Conservation (phyloP, 2,797 vertebrate genomes). For the Eidolon dupreanum region DNA sequence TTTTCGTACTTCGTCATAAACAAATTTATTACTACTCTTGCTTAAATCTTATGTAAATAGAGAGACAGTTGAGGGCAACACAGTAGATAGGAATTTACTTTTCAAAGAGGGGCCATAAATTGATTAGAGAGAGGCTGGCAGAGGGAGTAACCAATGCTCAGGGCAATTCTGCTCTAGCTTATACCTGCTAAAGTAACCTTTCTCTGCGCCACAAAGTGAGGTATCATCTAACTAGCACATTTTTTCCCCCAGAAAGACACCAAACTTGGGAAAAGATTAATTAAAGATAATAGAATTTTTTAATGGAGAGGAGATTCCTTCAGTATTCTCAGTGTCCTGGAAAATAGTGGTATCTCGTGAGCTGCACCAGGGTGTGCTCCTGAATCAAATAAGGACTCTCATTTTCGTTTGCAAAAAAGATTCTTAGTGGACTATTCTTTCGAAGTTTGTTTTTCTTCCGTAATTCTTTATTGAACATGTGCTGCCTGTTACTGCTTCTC, state of each 20-base stretch:
- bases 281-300: background rate
- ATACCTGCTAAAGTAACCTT: background rate
- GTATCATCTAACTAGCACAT: background rate
- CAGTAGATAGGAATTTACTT: background rate
- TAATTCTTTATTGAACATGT: background rate
- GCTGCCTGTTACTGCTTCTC: background rate
- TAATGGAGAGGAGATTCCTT: background rate
- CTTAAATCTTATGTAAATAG: background rate
- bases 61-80: background rate
- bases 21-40: background rate
- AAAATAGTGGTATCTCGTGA: background rate
- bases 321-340: background rate
- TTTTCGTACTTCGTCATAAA: fast-evolving
- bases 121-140: background rate
- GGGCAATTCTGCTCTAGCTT: background rate
- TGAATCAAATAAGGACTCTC: background rate
- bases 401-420: background rate
- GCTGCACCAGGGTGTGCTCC: background rate
- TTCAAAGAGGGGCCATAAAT: background rate
- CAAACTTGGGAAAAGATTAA: background rate
- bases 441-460: background rate
- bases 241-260: background rate
- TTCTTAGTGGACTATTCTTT: background rate
- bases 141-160: background rate
- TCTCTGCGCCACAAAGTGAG: background rate